Conservation (phyloP, 2,113 vertebrate genomes). For the Thunnus maccoyii region DNA sequence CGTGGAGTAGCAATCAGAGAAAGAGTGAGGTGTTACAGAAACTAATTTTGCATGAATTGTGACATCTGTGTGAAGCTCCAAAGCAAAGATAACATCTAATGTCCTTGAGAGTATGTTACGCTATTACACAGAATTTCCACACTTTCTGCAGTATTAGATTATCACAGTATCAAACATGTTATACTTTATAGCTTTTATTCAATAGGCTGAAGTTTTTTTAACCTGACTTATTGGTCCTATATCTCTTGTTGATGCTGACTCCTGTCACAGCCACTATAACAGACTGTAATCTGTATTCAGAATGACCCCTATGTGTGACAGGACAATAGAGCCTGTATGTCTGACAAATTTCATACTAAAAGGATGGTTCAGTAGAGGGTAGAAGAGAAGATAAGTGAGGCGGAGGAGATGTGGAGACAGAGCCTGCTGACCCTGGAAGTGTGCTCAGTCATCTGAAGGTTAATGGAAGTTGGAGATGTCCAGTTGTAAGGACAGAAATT, state of each 20-base stretch:
- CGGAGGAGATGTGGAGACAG: not conserved
- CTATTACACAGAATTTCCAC: slow-evolving; percentile 13
- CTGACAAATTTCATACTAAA: slow-evolving; percentile 10
- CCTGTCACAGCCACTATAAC: too few relatives aligned
- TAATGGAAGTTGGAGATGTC: slow-evolving; percentile 58
- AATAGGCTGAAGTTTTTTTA: not conserved
- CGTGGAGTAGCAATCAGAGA: not conserved
- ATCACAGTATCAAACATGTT: slow-evolving; percentile 10
- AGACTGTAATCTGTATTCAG: slow-evolving; percentile 31
- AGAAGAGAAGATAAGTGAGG: not conserved
- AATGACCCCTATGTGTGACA: not conserved
- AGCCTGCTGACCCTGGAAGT: slow-evolving; percentile 55
- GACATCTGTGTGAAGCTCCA: slow-evolving; percentile 14
- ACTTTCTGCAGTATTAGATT: not conserved
- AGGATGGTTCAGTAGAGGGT: slow-evolving; percentile 1
- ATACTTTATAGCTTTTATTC: slow-evolving; percentile 20
- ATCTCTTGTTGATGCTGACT: not conserved
- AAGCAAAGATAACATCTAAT: slow-evolving; percentile 7
- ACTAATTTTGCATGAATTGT: not conserved
- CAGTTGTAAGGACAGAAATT: slow-evolving; percentile 21
- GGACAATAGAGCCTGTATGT: too few relatives aligned
- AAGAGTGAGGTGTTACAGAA: not conserved
- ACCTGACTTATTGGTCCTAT: not conserved
- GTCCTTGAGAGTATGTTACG: slow-evolving; percentile 39
- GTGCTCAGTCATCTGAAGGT: slow-evolving; percentile 49